Evolutionary conservation across 1,140 invertebrate species (phyloP).

Genomic region (Drosophila ananassae): DNA sequence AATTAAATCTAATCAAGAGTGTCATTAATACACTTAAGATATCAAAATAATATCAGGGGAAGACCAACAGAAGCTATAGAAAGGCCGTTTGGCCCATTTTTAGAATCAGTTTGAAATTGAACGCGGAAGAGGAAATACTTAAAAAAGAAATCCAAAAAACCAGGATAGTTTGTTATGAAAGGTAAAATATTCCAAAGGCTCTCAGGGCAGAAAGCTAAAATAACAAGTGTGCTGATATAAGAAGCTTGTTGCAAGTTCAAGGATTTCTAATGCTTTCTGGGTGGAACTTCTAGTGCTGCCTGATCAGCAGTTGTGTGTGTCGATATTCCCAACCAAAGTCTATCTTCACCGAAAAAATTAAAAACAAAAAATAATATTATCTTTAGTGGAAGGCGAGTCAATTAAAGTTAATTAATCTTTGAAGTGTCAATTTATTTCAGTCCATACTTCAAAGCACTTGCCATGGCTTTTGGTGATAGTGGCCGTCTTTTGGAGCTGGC

Average conservation of each 20-base stretch:
- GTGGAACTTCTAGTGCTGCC: no score
- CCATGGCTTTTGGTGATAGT: slow-evolving; percentile 24
- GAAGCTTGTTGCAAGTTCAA: no score
- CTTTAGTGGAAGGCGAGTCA: background rate
- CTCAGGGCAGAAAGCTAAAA: no score
- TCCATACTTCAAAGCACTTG: slow-evolving; percentile 1
- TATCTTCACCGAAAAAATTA: background rate
- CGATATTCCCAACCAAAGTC: no score
- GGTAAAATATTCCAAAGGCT: slow-evolving; percentile 6
- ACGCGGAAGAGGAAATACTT: slow-evolving; percentile 1
- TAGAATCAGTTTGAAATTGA: slow-evolving; percentile 13
- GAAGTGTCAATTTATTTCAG: background rate
- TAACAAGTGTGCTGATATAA: no score
- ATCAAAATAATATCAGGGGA: slow-evolving; percentile 17
- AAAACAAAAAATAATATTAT: background rate
- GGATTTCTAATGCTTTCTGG: no score
- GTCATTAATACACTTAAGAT: slow-evolving; percentile 30
- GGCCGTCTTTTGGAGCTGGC: slow-evolving; percentile 30
- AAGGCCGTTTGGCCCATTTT: background rate
- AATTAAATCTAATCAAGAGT: slow-evolving; percentile 45
- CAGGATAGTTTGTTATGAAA: slow-evolving; percentile 2
- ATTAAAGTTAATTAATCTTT: background rate
- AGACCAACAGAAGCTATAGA: slow-evolving; percentile 16
- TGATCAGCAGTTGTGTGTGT: no score
- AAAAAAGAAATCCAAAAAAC: background rate